Conservation (phyloP, 1,140 invertebrate species). For the Drosophila malerkotliana region DNA sequence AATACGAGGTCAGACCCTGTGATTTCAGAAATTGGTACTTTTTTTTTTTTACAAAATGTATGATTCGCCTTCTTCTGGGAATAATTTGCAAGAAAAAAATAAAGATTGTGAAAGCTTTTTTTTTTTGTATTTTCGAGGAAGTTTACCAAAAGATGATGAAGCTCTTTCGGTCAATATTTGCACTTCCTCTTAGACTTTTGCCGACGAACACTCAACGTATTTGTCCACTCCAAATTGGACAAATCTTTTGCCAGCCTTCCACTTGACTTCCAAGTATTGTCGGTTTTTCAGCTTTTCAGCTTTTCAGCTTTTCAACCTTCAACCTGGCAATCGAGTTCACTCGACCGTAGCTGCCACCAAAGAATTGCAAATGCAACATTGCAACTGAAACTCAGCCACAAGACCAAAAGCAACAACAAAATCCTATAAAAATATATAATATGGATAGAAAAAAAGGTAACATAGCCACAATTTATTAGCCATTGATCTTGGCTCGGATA, state of each 20-base stretch:
- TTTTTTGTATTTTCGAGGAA: constrained; percentile 38
- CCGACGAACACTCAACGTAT: constrained; percentile 24
- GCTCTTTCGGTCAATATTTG: constrained; percentile 55
- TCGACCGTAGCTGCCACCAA: constrained; percentile 44
- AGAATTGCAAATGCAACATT: constrained; percentile 9
- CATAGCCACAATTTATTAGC: constrained; percentile 60
- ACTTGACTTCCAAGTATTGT: constrained; percentile 43
- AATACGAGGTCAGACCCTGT: constrained; percentile 31
- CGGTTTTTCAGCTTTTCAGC: constrained; percentile 27
- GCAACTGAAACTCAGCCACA: constrained; percentile 15
- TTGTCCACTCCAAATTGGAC: constrained; percentile 13
- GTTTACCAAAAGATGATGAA: constrained; percentile 48
- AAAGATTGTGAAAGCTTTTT: constrained; percentile 54
- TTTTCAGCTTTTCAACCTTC: constrained; percentile 42
- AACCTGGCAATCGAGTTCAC: constrained; percentile 59
- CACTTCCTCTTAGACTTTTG: constrained; percentile 65
- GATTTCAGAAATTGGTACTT: neutral
- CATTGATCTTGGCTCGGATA: constrained; percentile 68
- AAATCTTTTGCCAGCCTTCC: constrained; percentile 27
- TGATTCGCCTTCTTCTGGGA: constrained; percentile 22
- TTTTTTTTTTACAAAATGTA: neutral
- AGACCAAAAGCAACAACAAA: neutral
- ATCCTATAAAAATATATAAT: neutral
- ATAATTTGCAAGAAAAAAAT: constrained; percentile 30
- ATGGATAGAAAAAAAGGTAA: constrained; percentile 23